Percentiles rank a stretch among this genome's conserved stretches.
Evolutionary conservation across 1,140 invertebrate species (phyloP).

Genomic region (Hypsibius dujardini): DNA sequence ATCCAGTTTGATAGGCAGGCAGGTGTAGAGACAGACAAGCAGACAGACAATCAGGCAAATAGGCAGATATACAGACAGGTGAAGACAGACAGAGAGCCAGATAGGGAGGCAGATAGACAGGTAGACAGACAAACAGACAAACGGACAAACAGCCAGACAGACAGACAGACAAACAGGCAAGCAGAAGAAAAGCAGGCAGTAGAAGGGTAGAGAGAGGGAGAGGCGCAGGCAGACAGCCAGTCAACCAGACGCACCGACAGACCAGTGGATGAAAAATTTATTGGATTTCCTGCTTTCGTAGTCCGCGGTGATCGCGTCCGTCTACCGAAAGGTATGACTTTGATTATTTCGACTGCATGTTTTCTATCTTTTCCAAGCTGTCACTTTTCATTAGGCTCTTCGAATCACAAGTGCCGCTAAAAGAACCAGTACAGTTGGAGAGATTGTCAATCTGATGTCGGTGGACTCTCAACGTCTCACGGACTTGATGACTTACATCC

Average conservation of each 20-base stretch:
- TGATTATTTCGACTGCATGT: neutral
- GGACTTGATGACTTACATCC: constrained; percentile 21
- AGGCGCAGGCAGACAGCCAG: no score
- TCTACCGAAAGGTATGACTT: constrained; percentile 35
- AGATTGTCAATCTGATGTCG: constrained; percentile 31
- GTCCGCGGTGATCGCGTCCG: constrained; percentile 33
- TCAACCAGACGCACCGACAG: no score
- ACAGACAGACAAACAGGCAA: no score
- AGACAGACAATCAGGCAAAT: neutral
- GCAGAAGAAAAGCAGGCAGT: no score
- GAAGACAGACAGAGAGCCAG: no score
- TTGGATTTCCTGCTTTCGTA: constrained; percentile 22
- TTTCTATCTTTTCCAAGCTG: neutral
- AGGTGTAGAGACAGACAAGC: neutral
- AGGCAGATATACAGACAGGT: no score
- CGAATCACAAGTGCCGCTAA: constrained; percentile 23
- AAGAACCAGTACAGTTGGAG: constrained; percentile 27
- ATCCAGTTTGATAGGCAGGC: no score
- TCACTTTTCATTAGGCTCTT: constrained; percentile 18
- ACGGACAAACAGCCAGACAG: no score
- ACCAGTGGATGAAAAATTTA: neutral
- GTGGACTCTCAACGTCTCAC: constrained; percentile 26
- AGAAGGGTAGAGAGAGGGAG: no score
- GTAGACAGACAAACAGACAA: no score
- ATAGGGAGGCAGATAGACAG: no score